phyloP scores from a whole-genome alignment of 1,140 invertebrate species.

The Eupeodes corollae region DNA sequence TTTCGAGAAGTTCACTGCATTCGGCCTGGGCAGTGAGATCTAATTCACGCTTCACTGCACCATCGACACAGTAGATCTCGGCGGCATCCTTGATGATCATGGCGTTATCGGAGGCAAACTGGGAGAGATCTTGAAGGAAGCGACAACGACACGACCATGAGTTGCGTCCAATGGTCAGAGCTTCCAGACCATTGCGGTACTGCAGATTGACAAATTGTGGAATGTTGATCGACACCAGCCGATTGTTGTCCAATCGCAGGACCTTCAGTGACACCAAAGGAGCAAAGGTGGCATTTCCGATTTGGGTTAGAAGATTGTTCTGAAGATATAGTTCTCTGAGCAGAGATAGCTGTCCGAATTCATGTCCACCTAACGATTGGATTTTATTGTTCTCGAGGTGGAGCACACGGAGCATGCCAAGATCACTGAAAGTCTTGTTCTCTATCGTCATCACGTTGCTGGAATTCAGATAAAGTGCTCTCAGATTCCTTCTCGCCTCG shows the following conservation, averaged over 20 bases:
- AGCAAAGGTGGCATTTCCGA: conserved; percentile 69
- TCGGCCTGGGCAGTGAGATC: conserved; percentile 43
- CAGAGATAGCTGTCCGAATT: conserved; percentile 68
- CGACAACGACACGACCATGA: conserved; percentile 83
- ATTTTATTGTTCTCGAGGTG: conserved; percentile 79
- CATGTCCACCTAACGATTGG: conserved; percentile 59
- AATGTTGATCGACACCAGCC: conserved; percentile 47
- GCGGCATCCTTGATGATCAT: conserved; percentile 64
- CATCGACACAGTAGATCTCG: conserved; percentile 70
- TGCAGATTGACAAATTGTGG: conserved; percentile 19
- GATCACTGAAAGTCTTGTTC: conserved; percentile 77
- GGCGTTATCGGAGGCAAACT: conserved; percentile 70
- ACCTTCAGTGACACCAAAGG: conserved; percentile 64
- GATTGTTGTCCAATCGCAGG: conserved; percentile 73
- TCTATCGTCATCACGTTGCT: conserved; percentile 67
- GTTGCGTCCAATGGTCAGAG: conserved; percentile 68
- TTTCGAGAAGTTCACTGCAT: conserved; percentile 38
- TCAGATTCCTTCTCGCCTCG: conserved; percentile 73
- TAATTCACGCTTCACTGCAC: conserved; percentile 59
- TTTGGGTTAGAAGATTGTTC: conserved; percentile 65
- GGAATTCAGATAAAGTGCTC: conserved; percentile 68
- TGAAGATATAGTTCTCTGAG: conserved; percentile 77
- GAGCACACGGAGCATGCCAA: conserved; percentile 62
- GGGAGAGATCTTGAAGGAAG: conserved; percentile 71
- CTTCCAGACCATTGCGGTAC: conserved; percentile 44